Percentiles rank a stretch among this genome's conserved stretches.
Conservation (phyloP, 1,140 invertebrate species). For the Lepidostoma basale region DNA sequence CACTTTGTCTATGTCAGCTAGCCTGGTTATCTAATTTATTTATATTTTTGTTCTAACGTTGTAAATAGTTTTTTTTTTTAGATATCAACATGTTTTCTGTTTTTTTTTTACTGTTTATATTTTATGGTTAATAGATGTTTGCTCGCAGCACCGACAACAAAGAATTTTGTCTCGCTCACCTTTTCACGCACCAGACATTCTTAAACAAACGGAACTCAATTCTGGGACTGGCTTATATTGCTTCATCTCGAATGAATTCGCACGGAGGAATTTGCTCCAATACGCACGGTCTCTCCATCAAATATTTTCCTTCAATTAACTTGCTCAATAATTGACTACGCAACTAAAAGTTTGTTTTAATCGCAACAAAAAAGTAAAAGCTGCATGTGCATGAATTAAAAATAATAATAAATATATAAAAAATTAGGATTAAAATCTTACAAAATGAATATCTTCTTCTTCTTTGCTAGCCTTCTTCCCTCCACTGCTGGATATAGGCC, state of each 20-base stretch:
- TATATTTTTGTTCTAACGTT: too few relatives aligned
- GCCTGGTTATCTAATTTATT: too few relatives aligned
- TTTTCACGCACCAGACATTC: slow-evolving; percentile 64
- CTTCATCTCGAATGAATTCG: slow-evolving; percentile 54
- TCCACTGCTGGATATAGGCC: too few relatives aligned
- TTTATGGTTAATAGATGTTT: slow-evolving; percentile 53
- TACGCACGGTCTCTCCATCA: slow-evolving; percentile 28
- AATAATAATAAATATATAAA: too few relatives aligned
- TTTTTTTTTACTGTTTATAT: background rate
- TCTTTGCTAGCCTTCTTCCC: too few relatives aligned
- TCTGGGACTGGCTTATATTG: slow-evolving; percentile 62
- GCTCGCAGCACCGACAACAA: slow-evolving; percentile 51
- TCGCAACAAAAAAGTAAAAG: too few relatives aligned
- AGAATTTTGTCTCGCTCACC: slow-evolving; percentile 59
- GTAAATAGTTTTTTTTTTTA: background rate
- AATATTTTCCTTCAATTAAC: background rate
- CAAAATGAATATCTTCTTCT: too few relatives aligned
- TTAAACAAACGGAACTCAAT: slow-evolving; percentile 52
- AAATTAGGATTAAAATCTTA: too few relatives aligned
- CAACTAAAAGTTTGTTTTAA: too few relatives aligned
- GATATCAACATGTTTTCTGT: background rate
- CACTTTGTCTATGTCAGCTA: too few relatives aligned
- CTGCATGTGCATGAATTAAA: too few relatives aligned
- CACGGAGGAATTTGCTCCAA: slow-evolving; percentile 61
- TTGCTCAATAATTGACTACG: too few relatives aligned